Evolutionary conservation across 1,140 invertebrate genomes (phyloP), one percentile per base, ranked within the genome.

Genomic region (Brachystomella parvula): DNA sequence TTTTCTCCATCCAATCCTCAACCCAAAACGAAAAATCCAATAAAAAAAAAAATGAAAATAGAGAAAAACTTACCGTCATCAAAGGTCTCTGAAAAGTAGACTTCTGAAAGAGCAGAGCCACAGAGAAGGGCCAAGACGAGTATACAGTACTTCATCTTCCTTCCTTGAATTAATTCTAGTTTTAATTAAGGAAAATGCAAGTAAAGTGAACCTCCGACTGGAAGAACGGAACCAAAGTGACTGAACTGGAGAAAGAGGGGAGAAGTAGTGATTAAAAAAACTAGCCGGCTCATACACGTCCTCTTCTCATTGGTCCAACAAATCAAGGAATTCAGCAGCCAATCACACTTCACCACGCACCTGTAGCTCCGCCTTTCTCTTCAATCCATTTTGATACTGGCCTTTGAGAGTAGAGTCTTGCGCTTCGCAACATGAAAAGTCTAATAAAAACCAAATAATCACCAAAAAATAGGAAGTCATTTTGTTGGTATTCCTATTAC

Each of bases 31-130:
- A n/a, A n/a, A n/a, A n/a, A n/a, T n/a, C n/a, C n/a, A n/a, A n/a
- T n/a, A n/a, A n/a, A n/a, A n/a, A n/a, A n/a, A n/a, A n/a, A n/a
- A n/a, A n/a, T n/a, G n/a, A n/a, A n/a, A n/a, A n/a, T n/a, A n/a
- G n/a, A n/a, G n/a, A n/a, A n/a, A n/a, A n/a, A n/a, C 49, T 53
- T 53, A 53, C 49, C 49, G 24, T 53, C 49, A 53, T 53, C 49
- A 24, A 53, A 53, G 9, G 12, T 53, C 24, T 53, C 49, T 53
- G 49, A 53, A 26, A 53, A 53, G 49, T 53, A 26, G 12, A 53
- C 24, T 53, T 53, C 24, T 9, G 49, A 12, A 53, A 53, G 21
- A 24, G 49, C 49, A 9, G 49, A 19, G 49, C 49, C 49, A 53
- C 49, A 53, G 24, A 53, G 12, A 24, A 53, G 49, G 21, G 49